Evolutionary conservation across 2,113 vertebrate genomes (phyloP), one percentile per base, ranked within the genome.

Genomic region (Hippoglossus stenolepis): DNA sequence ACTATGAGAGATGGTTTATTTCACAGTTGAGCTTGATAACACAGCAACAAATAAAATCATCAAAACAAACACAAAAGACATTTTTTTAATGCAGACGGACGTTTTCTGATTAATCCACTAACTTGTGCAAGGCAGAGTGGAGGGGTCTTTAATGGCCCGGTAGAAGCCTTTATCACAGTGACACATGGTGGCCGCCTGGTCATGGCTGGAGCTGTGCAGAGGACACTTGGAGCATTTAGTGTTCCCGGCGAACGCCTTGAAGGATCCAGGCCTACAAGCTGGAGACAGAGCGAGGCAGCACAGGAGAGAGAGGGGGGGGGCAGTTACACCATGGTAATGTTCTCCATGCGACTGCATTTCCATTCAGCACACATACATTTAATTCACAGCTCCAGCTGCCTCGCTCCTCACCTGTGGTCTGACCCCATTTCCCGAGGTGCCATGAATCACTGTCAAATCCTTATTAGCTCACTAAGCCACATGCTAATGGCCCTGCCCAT

Each of bases 151-250:
- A 81, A 95, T 94, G 59, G 97, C 96, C 83, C 98, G 92, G 93
- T 96, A 98, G 93, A 97, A 98, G 73, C 96, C 96, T 75, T 97
- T 97, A 82, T 98, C 97, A 91, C 98, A 99, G 77, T 96, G 96
- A 88, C 98, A 99, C 74, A 97, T 91, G 61, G 97, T 95, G 51
- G 96, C 97, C 10, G 96, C 97, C 93, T 97, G 96, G 51, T 92
- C 56, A 0, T 97, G 94, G 80, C 97, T 97, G 89, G 95, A 93
- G 83, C 98, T 99, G 75, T 97, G 97, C 40, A 95, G 95, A 84
- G 98, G 97, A 82, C 98, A 99, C 85, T 98, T 97, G 86, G 97
- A 96, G 86, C 98, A 99, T 91, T 97, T 98, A 59, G 95, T 96
- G 83, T 98, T 99, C 24, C 97, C 97, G 73, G 97, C 95, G 91